phyloP scores from a whole-genome alignment of 2,113 vertebrate genomes.

The Cervus canadensis region DNA sequence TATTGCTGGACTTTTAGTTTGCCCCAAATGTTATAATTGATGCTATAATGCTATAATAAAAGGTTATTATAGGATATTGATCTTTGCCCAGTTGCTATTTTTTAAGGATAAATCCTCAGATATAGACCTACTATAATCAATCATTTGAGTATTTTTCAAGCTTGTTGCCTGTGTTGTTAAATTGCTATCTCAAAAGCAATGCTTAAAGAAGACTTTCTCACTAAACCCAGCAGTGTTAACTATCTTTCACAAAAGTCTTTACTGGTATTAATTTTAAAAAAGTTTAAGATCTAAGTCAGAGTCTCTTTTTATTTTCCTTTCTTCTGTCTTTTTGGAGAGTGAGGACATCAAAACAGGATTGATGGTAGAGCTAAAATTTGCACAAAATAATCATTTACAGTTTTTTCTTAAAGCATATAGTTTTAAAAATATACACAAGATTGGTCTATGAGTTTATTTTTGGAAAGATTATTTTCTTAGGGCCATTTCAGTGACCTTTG shows the following conservation, averaged over 20 bases:
- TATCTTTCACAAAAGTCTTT: background rate
- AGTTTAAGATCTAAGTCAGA: background rate
- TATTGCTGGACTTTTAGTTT: background rate
- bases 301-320: background rate
- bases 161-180: background rate
- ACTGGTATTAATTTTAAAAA: slow-evolving; percentile 15
- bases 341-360: background rate
- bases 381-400: background rate
- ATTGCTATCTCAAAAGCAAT: background rate
- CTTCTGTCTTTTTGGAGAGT: background rate
- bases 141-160: background rate
- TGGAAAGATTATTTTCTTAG: background rate
- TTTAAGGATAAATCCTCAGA: background rate
- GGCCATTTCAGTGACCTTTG: background rate
- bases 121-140: background rate
- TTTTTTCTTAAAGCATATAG: background rate
- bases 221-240: background rate
- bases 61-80: background rate
- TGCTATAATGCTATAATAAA: background rate
- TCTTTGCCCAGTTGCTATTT: background rate
- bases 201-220: background rate
- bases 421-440: background rate
- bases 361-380: background rate
- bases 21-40: background rate
- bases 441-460: slow-evolving; percentile 15